phyloP scores from a whole-genome alignment of 1,140 invertebrate genomes.

The Nomia melanderi region DNA sequence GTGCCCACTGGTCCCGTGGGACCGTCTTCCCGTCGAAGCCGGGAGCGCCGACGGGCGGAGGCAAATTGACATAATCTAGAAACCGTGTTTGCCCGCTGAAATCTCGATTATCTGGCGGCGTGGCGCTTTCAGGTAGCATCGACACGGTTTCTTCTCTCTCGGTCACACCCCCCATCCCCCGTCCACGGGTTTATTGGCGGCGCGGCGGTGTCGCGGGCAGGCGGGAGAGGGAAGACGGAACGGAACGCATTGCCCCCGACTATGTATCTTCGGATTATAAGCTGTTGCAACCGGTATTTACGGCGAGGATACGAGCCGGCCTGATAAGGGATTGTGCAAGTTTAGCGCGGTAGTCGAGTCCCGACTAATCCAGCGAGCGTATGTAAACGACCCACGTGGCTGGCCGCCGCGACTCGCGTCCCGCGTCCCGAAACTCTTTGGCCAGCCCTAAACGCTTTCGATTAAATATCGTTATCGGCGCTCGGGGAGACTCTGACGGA shows the following conservation, averaged over 20 bases:
- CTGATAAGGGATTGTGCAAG: conserved; percentile 64
- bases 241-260: conserved; percentile 4
- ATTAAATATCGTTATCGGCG: no score
- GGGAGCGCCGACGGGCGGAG: no score
- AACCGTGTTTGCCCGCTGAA: conserved; percentile 17
- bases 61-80: conserved; percentile 8
- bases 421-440: not conserved
- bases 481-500: no score
- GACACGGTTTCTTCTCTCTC: not conserved
- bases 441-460: no score
- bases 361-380: conserved; percentile 36
- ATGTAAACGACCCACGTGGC: conserved; percentile 58
- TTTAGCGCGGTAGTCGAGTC: conserved; percentile 49
- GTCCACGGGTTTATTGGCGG: not conserved
- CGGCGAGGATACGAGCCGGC: conserved; percentile 40
- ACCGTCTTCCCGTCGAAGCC: no score
- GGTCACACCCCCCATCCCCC: not conserved
- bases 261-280: conserved; percentile 63
- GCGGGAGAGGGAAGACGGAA: conserved; percentile 6
- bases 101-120: conserved; percentile 7
- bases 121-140: conserved; percentile 7
- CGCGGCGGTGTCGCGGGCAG: not conserved
- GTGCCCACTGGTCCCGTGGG: not conserved
- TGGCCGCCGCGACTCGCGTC: not conserved
- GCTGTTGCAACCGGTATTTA: conserved; percentile 66